Evolutionary conservation across 1,140 invertebrate species (phyloP).

Genomic region (Saccostrea cuccullata): DNA sequence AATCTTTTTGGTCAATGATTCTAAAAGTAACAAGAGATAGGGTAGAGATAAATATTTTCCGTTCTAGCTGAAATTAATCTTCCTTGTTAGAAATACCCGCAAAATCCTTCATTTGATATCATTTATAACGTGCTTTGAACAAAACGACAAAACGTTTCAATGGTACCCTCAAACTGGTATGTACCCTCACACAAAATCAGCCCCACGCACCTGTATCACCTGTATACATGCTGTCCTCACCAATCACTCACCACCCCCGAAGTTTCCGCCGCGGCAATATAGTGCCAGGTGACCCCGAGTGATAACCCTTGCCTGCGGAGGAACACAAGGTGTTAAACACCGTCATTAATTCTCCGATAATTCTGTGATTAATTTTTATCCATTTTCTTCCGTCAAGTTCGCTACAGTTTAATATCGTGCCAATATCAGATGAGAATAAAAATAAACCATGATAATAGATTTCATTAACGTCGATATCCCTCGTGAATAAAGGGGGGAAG

Average conservation of each 20-base stretch:
- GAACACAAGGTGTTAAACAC: not conserved
- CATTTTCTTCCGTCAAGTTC: not conserved
- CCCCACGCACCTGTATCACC: not conserved
- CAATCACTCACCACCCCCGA: not conserved
- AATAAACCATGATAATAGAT: not conserved
- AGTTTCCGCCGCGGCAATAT: not conserved
- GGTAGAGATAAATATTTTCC: too few species aligned
- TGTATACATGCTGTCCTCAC: not conserved
- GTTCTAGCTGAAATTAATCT: too few species aligned
- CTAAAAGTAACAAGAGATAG: too few species aligned
- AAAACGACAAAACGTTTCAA: too few species aligned
- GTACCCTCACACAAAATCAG: not conserved
- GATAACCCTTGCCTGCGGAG: not conserved
- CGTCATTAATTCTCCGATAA: slow-evolving; percentile 7
- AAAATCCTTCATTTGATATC: not conserved
- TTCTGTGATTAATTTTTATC: slow-evolving; percentile 17
- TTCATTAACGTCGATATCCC: not conserved
- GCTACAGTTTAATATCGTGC: not conserved
- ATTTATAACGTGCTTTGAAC: not conserved
- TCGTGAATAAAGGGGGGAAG: not conserved
- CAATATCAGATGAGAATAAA: not conserved
- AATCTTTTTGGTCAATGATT: too few species aligned
- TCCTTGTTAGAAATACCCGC: too few species aligned
- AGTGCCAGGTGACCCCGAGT: not conserved
- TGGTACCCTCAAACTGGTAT: too few species aligned